These are phyloP conservation scores for Lepidurus couesii DNA, from an alignment of 1,140 invertebrate genomes.

Conservation along the genomic window DNA sequence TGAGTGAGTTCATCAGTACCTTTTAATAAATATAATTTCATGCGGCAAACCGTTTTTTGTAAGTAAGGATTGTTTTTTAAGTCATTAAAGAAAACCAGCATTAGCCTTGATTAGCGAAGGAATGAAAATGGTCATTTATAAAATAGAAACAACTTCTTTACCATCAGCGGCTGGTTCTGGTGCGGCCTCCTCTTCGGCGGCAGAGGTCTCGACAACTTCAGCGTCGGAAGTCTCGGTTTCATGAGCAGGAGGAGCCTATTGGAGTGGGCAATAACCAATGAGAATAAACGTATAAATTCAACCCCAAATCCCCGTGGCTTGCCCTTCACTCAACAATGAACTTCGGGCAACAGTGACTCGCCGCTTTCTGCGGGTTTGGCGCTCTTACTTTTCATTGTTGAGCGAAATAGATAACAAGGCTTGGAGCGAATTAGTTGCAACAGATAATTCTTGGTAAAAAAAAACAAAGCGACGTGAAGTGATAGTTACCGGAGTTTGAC, in stretches of 20 bases:
- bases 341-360: too few relatives aligned
- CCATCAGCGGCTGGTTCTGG: constrained; percentile 31
- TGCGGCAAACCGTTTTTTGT: constrained; percentile 32
- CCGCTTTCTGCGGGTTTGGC: too few relatives aligned
- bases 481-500: background rate
- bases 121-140: background rate
- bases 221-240: background rate
- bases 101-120: too few relatives aligned
- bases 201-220: background rate
- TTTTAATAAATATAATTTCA: background rate
- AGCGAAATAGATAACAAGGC: too few relatives aligned
- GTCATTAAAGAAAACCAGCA: background rate
- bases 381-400: too few relatives aligned
- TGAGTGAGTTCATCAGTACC: background rate
- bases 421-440: too few relatives aligned
- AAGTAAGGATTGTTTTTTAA: constrained; percentile 36
- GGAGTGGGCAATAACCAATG: too few relatives aligned
- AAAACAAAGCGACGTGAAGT: background rate
- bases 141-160: constrained; percentile 28
- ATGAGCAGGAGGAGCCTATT: background rate
- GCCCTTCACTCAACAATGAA: too few relatives aligned
- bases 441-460: too few relatives aligned
- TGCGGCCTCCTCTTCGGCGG: constrained; percentile 25
- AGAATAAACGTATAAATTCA: too few relatives aligned
- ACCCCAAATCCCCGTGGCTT: too few relatives aligned